These are phyloP conservation scores for Anodontia alba DNA, from an alignment of 2,888 invertebrate genomes.

Conservation along the genomic window DNA sequence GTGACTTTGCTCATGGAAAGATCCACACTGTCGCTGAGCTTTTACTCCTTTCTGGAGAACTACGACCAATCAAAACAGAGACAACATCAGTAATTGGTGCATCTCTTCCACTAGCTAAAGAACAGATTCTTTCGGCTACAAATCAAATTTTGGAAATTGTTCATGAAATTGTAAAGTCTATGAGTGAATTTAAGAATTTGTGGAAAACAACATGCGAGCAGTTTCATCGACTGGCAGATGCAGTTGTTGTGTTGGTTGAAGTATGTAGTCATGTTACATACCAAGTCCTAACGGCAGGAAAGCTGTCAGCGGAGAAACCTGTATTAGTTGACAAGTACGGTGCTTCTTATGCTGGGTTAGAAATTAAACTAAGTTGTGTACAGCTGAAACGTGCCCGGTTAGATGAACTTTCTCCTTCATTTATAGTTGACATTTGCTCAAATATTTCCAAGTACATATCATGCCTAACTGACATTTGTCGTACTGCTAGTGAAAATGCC, in stretches of 20 bases:
- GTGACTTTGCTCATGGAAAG: constrained; percentile 77
- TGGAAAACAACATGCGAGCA: constrained; percentile 75
- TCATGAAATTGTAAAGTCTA: constrained; percentile 42
- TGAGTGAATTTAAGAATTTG: constrained; percentile 55
- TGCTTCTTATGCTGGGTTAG: constrained; percentile 79
- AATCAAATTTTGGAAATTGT: constrained; percentile 52
- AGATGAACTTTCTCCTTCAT: constrained; percentile 76
- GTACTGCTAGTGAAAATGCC: constrained; percentile 74
- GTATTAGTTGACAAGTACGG: constrained; percentile 81
- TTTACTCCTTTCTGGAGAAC: constrained; percentile 80
- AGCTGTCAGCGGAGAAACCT: constrained; percentile 37
- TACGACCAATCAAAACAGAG: constrained; percentile 80
- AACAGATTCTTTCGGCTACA: constrained; percentile 51
- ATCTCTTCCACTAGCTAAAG: constrained; percentile 46
- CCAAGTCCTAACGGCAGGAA: constrained; percentile 72
- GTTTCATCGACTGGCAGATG: constrained; percentile 76
- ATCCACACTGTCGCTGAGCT: constrained; percentile 83
- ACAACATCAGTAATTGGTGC: constrained; percentile 51
- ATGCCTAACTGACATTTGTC: constrained; percentile 79
- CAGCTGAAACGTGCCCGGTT: constrained; percentile 73
- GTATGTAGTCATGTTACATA: constrained; percentile 81
- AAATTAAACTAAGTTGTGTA: constrained; percentile 79
- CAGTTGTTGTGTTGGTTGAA: constrained; percentile 79
- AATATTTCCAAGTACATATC: constrained; percentile 79
- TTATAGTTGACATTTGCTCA: constrained; percentile 80